Evolutionary conservation across 2,888 invertebrate genomes (phyloP).

Genomic region (Limnephilus auricula): DNA sequence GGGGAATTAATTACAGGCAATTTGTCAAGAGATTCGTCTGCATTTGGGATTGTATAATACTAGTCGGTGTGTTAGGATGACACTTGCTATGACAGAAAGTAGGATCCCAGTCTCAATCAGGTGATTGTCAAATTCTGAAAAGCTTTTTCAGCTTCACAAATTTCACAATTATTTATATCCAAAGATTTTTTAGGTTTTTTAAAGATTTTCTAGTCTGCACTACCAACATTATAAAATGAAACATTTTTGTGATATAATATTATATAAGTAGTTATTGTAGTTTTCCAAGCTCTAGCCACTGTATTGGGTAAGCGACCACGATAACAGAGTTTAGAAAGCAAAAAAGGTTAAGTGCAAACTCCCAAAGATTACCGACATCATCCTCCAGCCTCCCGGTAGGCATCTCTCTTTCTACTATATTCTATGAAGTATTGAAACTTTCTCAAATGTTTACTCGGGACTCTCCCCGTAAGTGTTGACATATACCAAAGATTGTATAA

Average conservation of each 20-base stretch:
- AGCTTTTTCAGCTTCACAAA: no score
- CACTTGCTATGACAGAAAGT: no score
- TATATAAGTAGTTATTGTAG: no score
- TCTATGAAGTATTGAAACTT: not conserved
- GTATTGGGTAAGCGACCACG: not conserved
- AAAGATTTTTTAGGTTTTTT: no score
- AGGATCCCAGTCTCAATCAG: no score
- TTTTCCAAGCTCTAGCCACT: not conserved
- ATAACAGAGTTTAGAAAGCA: not conserved
- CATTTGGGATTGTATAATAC: not conserved
- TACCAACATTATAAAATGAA: no score
- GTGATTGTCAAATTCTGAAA: no score
- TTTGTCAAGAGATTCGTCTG: slow-evolving; percentile 35
- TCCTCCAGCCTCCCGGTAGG: not conserved
- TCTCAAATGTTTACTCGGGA: not conserved
- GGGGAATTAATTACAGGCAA: slow-evolving; percentile 22
- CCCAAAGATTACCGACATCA: not conserved
- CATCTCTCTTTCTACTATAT: not conserved
- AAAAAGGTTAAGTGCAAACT: not conserved
- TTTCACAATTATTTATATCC: no score
- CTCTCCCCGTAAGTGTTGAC: not conserved
- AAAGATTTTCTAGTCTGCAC: no score
- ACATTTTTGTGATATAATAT: no score
- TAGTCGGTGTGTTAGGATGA: not conserved
- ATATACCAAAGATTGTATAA: not conserved